Evolutionary conservation across 2,888 invertebrate species (phyloP).

Genomic region (Punctoribates punctum): DNA sequence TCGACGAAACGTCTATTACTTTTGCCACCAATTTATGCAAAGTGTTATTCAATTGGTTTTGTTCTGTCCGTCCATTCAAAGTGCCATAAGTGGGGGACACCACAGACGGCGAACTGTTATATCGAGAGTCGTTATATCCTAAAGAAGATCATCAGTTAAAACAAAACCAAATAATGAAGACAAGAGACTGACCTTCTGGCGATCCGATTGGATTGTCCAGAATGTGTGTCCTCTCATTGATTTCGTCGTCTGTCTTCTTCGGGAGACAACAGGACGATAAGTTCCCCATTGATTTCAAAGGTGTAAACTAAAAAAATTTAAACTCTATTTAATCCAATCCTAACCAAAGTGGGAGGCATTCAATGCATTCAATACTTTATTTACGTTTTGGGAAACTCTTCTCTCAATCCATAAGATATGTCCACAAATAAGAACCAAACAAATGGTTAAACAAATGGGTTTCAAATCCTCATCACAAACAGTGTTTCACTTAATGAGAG

Average conservation of each 20-base stretch:
- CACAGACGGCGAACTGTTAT: background rate
- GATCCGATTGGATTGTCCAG: constrained; percentile 20
- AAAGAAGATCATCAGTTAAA: background rate
- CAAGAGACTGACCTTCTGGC: background rate
- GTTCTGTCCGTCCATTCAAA: constrained; percentile 4
- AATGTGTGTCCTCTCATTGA: constrained; percentile 32
- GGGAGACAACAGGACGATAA: constrained; percentile 34
- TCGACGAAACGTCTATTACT: constrained; percentile 30
- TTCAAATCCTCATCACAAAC: no score
- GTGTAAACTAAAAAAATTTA: background rate
- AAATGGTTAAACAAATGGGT: no score
- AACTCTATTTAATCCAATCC: background rate
- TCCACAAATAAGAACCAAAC: background rate
- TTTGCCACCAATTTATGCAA: constrained; percentile 38
- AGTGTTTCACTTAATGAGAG: no score
- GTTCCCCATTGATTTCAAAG: constrained; percentile 30
- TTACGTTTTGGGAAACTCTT: background rate
- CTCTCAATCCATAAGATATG: background rate
- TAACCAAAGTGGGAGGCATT: constrained; percentile 3
- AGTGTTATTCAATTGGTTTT: constrained; percentile 25
- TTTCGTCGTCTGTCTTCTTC: constrained; percentile 32
- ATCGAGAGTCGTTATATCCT: background rate
- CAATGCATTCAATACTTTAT: background rate
- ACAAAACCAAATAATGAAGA: background rate
- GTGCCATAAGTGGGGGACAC: constrained; percentile 12